Evolutionary conservation across 35 echinoderm and acorn worm genomes (phyloP), one percentile per base, ranked within the genome.

Genomic region (Apostichopus parvimensis): DNA sequence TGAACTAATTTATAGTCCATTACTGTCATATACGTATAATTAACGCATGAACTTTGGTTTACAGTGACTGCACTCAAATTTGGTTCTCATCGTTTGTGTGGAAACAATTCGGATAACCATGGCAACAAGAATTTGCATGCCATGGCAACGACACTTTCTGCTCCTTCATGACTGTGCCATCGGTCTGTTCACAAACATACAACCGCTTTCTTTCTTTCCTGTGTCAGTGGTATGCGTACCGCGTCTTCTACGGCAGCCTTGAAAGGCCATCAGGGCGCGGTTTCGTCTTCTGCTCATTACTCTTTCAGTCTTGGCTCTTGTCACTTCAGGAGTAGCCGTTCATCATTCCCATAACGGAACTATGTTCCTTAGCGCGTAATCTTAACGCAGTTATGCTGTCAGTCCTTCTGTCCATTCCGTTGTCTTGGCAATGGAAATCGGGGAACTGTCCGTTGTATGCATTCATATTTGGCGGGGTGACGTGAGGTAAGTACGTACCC

Each of bases 301-400:
- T 18, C 11, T 68, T 18, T 14, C 64, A 14, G 64, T 18, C 11
- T 68, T 8, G 11, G 64, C 64, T 18, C 64, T 68, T 68, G 2
- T 68, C 18, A 68, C 26, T 57, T 94, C 91, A 96, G 58, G 95
- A 96, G 58, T 96, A 96, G 8, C 95, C 95, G 53, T 96, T 96
- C 95, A 96, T 96, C 95, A 96, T 94, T 7, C 95, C 95, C 64
- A 96, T 92, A 53, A 94, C 96, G 12, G 94, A 88, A 88, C 94
- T 93, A 72, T 98, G 96, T 90, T 98, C 96, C 77, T 98, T 98
- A 15, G 96, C 96, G 75, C 96, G 78, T 54, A 98, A 90, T 61
- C 96, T 73, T 70, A 98, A 79, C 20, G 96, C 96, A 53, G 96
- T 94, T 77, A 98, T 98, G 82, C 96, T 98, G 86, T 93, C 94